Evolutionary conservation across 53 echinoderm and acorn worm genomes (phyloP).

Genomic region (Temnopleurus reevesii): DNA sequence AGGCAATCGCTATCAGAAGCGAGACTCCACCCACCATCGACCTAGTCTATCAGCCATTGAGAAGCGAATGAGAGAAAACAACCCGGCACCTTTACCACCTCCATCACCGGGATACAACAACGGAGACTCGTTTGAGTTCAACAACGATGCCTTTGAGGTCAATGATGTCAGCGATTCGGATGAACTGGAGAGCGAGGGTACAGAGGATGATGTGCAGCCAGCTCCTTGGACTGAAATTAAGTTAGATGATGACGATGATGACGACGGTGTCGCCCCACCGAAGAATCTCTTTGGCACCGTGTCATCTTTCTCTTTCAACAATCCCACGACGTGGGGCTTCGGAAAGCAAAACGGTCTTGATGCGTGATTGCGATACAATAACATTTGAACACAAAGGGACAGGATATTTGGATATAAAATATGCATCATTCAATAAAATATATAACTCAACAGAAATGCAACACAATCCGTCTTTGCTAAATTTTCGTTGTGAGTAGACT

Average conservation of each 20-base stretch:
- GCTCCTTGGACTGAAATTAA: slow-evolving; percentile 32
- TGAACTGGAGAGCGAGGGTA: slow-evolving; percentile 44
- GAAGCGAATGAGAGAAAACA: slow-evolving; percentile 41
- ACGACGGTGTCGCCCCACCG: slow-evolving; percentile 24
- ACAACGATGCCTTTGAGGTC: slow-evolving; percentile 37
- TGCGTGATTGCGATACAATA: neutral
- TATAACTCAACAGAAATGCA: too few species aligned
- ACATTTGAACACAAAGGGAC: too few species aligned
- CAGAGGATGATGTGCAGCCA: neutral
- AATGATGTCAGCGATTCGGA: slow-evolving; percentile 49
- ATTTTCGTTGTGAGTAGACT: too few species aligned
- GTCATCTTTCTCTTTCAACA: slow-evolving; percentile 45
- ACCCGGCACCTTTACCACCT: neutral
- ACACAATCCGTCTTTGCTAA: too few species aligned
- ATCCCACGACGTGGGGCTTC: slow-evolving; percentile 33
- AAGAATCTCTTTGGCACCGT: slow-evolving; percentile 33
- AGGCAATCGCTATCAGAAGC: slow-evolving; percentile 11
- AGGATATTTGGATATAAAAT: too few species aligned
- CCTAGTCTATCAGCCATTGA: slow-evolving; percentile 33
- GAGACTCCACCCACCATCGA: neutral
- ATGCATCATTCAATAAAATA: too few species aligned
- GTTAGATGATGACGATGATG: slow-evolving; percentile 41
- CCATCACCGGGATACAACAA: neutral
- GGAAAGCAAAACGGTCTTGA: slow-evolving; percentile 23
- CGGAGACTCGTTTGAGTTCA: slow-evolving; percentile 9